Conservation (phyloP, 1,140 invertebrate genomes). For the Lordiphosa stackelbergi region DNA sequence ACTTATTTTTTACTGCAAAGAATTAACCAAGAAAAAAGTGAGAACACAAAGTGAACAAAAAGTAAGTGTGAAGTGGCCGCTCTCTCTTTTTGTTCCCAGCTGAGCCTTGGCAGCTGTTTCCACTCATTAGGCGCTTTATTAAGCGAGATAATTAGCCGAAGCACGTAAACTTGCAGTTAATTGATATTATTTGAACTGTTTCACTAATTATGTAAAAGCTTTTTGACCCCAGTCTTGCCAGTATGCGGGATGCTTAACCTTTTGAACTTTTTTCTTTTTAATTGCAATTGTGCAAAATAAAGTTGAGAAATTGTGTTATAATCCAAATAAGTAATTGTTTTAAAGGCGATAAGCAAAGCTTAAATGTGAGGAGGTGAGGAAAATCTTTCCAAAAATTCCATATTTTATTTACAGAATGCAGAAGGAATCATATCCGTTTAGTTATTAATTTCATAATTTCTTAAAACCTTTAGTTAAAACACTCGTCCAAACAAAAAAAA, state of each 20-base stretch:
- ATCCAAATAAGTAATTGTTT: constrained; percentile 67
- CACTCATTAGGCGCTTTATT: constrained; percentile 74
- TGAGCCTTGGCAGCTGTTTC: constrained; percentile 70
- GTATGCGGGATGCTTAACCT: constrained; percentile 61
- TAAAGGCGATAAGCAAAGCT: constrained; percentile 50
- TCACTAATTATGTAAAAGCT: constrained; percentile 5
- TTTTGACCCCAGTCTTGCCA: constrained; percentile 1
- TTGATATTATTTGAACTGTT: constrained; percentile 72
- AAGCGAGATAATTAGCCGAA: constrained; percentile 73
- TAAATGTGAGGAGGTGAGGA: constrained; percentile 10
- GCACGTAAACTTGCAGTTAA: constrained; percentile 74
- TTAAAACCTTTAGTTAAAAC: too few relatives aligned
- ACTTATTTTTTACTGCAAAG: constrained; percentile 58
- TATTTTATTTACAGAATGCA: too few relatives aligned
- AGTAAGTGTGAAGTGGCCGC: constrained; percentile 18
- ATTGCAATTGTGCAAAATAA: constrained; percentile 66
- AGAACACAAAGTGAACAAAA: constrained; percentile 15
- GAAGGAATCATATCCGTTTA: not conserved
- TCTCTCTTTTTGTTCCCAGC: constrained; percentile 28
- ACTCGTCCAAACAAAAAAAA: too few relatives aligned
- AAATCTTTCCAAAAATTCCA: too few relatives aligned
- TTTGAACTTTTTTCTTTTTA: constrained; percentile 29
- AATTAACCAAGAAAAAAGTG: constrained; percentile 12
- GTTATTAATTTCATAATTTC: too few relatives aligned
- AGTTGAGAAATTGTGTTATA: constrained; percentile 59